phyloP scores from a whole-genome alignment of 2,888 invertebrate species.

The Hyposoter dolosus region DNA sequence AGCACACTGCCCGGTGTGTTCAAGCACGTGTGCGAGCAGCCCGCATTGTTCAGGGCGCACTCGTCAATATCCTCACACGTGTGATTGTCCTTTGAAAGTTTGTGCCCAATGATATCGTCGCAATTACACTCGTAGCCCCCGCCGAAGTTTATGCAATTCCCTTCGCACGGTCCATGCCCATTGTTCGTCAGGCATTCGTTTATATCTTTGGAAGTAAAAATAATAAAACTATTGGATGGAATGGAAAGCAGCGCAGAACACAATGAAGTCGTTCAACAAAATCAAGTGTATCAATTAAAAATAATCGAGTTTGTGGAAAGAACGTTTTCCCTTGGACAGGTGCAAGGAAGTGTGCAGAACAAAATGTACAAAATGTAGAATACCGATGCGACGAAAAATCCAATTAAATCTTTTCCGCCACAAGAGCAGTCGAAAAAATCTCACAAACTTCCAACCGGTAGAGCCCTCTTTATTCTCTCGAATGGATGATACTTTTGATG shows the following conservation, averaged over 20 bases:
- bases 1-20: constrained; percentile 86
- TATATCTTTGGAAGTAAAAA: constrained; percentile 83
- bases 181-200: constrained; percentile 88
- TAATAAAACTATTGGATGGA: neutral
- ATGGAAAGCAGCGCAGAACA: neutral
- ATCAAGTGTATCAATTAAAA: constrained; percentile 17
- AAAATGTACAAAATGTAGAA: constrained; percentile 4
- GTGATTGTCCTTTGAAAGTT: constrained; percentile 86
- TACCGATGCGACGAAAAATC: constrained; percentile 44
- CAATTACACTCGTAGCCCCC: constrained; percentile 88
- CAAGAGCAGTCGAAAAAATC: constrained; percentile 23
- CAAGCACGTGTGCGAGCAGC: constrained; percentile 87
- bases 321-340: neutral
- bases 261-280: neutral
- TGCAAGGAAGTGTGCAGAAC: neutral
- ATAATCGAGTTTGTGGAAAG: constrained; percentile 11
- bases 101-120: constrained; percentile 87
- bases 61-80: constrained; percentile 87
- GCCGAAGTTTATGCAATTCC: constrained; percentile 87
- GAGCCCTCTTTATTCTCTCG: constrained; percentile 47
- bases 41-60: constrained; percentile 86
- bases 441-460: constrained; percentile 17
- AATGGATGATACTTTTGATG: constrained; percentile 48
- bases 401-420: constrained; percentile 56
- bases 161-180: constrained; percentile 89